Percentiles rank a stretch among this genome's conserved stretches.
These are phyloP conservation scores for Tinamus guttatus DNA, from an alignment of 2,113 vertebrate genomes.

Conservation along the genomic window DNA sequence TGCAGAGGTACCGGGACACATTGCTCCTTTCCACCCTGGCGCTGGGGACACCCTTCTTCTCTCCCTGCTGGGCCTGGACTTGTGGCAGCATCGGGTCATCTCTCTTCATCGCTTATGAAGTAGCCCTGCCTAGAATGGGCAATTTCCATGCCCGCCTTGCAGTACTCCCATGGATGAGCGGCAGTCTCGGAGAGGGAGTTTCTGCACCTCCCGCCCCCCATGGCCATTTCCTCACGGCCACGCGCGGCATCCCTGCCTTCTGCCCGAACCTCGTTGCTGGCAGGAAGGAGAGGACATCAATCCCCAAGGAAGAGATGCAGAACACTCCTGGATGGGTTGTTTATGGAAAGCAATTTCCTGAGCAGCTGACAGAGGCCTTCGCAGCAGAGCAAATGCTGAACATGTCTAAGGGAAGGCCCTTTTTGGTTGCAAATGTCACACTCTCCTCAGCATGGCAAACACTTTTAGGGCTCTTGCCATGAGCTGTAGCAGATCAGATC, in stretches of 20 bases:
- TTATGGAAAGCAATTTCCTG: neutral
- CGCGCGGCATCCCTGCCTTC: neutral
- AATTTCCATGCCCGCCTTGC: neutral
- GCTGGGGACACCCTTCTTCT: neutral
- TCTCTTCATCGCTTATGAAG: neutral
- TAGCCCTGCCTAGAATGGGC: neutral
- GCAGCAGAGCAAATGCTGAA: neutral
- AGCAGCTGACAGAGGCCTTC: neutral
- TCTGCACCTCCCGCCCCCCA: neutral
- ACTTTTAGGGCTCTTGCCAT: neutral
- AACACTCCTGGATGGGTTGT: neutral
- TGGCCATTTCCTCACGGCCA: neutral
- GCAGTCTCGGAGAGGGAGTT: neutral
- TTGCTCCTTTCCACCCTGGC: neutral
- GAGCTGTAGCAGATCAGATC: neutral
- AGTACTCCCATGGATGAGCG: accelerated
- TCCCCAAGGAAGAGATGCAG: neutral
- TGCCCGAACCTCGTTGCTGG: neutral
- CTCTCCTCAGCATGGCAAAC: neutral
- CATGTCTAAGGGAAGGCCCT: neutral
- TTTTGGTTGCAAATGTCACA: accelerated
- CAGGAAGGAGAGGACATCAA: neutral
- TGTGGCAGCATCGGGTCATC: neutral
- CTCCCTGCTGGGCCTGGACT: neutral
- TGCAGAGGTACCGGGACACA: neutral